A percentile compares a stretch with the other conserved stretches of the same genome.
Evolutionary conservation across 2,113 vertebrate species (phyloP).

Genomic region (Ptychochromis oligacanthus): DNA sequence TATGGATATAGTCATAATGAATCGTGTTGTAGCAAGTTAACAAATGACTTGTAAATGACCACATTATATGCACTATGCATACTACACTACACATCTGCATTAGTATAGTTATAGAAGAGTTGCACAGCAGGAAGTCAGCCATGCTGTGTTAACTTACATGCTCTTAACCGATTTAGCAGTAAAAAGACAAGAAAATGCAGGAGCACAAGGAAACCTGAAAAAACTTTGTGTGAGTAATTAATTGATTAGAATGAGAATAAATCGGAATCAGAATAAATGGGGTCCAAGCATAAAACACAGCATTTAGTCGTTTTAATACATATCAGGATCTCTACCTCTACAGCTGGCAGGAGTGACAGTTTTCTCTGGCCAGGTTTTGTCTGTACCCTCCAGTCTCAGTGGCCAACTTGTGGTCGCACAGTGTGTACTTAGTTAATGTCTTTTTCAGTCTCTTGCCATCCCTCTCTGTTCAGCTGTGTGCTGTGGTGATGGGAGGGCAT

Average conservation of each 20-base stretch:
- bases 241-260: too few species aligned
- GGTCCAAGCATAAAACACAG: not conserved
- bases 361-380: conserved; percentile 14
- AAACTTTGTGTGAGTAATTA: not conserved
- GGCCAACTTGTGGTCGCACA: conserved; percentile 8
- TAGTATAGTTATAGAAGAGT: not conserved
- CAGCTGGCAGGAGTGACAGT: not conserved
- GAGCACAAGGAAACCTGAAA: too few species aligned
- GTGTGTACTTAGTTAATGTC: conserved; percentile 38
- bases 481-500: conserved; percentile 56
- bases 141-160: not conserved
- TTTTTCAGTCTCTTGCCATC: not conserved
- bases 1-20: not conserved
- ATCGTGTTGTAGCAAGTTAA: not conserved
- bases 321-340: not conserved
- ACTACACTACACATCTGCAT: not conserved
- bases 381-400: not conserved
- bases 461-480: conserved; percentile 29
- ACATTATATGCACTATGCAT: not conserved
- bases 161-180: too few species aligned
- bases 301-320: not conserved
- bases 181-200: too few species aligned
- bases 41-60: not conserved
- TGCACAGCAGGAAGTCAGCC: not conserved
- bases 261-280: not conserved